A percentile compares a stretch with the other conserved stretches of the same genome.
phyloP scores from a whole-genome alignment of 2,113 vertebrate species.

The Meleagris gallopavo region DNA sequence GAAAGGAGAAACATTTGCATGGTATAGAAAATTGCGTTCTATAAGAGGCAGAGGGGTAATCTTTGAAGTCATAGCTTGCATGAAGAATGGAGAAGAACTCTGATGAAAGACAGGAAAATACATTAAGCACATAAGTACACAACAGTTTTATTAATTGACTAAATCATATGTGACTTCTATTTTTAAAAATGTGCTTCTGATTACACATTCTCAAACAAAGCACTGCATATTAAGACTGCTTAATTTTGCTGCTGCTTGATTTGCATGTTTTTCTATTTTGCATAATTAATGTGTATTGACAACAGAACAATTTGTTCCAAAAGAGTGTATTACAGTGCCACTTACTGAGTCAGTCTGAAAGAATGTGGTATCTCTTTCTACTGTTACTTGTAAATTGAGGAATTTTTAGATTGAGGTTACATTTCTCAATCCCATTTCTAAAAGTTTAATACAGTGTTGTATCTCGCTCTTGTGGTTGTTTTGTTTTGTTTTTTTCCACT shows the following conservation, averaged over 20 bases:
- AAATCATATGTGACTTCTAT: neutral
- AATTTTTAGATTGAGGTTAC: neutral
- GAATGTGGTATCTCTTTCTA: neutral
- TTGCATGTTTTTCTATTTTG: fast-evolving
- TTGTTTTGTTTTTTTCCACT: neutral
- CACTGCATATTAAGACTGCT: neutral
- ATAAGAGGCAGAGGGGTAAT: neutral
- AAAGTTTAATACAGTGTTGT: neutral
- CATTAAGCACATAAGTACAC: neutral
- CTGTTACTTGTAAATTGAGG: neutral
- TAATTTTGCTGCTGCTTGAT: neutral
- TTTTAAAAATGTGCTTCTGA: fast-evolving
- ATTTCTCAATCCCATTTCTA: neutral
- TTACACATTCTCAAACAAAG: neutral
- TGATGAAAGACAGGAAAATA: neutral
- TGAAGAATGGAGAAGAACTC: neutral
- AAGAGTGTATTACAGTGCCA: neutral
- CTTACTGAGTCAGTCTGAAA: neutral
- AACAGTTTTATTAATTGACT: neutral
- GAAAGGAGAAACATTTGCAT: neutral
- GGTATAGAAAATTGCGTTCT: fast-evolving
- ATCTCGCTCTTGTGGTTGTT: neutral
- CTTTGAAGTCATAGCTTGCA: neutral
- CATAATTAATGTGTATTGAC: fast-evolving
- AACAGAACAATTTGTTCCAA: neutral